Base-by-base conservation (phyloP, 2,797 vertebrate species). In the Takifugu rubripes region DNA sequence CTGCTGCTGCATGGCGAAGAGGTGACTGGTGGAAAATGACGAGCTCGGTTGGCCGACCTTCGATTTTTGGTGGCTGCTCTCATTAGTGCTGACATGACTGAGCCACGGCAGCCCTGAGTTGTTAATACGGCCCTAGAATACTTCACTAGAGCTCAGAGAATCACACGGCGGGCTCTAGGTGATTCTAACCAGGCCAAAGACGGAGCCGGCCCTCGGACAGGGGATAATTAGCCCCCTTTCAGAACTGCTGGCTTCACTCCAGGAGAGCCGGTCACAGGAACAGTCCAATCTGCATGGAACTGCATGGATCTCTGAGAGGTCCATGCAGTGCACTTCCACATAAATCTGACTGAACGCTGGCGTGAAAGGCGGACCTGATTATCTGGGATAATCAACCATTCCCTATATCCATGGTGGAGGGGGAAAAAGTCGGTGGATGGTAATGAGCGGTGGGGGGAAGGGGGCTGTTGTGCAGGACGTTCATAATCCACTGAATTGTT, bases 341-440 rank as follows among this genome's bases (percentile, higher is more conserved):
- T 78, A 81, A 82, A 85, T 81, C 74, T 79, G 83, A 85, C 42
- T 70, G 84, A 78, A 76, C 42, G 59, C 77, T 84, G 82, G 84
- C 81, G 82, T 68, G 73, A 75, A 81, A 83, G 61, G 78, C 70
- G 78, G 68, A 76, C 78, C 75, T 85, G 83, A 87, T 87, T 89
- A 88, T 86, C 84, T 64, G 66, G 74, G 73, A 88, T 88, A 88
- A 89, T 89, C 88, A 88, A 86, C 85, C 86, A 81, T 86, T 87
- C 81, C 82, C 70, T 87, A 64, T 75, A 71, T 72, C 83, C 79
- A 76, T 81, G 84, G 81, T 79, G 72, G 70, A 67, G 6, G 44
- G 44, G 44, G 79, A 58, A 72, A 70, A 75, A 74, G 75, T 61
- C 72, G 67, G 74, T 59, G 77, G 78, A 83, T 83, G 73, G 57